Evolutionary conservation across 2,113 vertebrate species (phyloP), one percentile per base, ranked within the genome.

Genomic region (Loxodonta africana): DNA sequence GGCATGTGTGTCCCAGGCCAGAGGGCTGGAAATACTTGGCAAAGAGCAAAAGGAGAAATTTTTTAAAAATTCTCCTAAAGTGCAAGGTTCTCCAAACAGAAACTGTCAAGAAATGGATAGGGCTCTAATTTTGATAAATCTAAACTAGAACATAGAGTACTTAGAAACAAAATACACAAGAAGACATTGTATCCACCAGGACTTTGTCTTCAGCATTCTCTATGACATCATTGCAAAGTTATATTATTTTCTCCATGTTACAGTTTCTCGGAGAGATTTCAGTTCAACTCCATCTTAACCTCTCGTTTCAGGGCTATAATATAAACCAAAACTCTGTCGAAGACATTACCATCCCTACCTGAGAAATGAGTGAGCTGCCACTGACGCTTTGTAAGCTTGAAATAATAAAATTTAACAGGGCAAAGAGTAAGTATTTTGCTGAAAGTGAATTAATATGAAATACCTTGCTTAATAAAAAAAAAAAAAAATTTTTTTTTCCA

Each of bases 11-110:
- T 96, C 82, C 92, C 95, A 97, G 95, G 93, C 73, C 97, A 96
- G 97, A 97, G 96, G 91, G 90, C 73, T 97, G 87, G 96, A 98
- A 98, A 97, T 93, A 97, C 96, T 97, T 98, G 96, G 95, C 97
- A 96, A 98, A 97, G 86, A 80, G 60, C 86, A 97, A 97, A 98
- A 98, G 94, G 92, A 98, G 97, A 98, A 98, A 96, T 96, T 96
- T 97, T 46, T 80, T 37, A 84, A 9, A 97, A 98, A 97, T 95
- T 96, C 80, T 96, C 87, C 96, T 84, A 88, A 97, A 98, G 96
- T 98, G 53, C 95, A 97, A 96, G 91, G 97, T 98, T 93, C 86
- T 85, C 94, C 88, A 96, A 94, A 96, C 84, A 97, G 97, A 91
- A 90, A 17, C 69, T 98, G 98, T 98, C 94, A 98, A 96, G 86